Conservation (phyloP, 2,797 vertebrate genomes). For the Chelmon rostratus region DNA sequence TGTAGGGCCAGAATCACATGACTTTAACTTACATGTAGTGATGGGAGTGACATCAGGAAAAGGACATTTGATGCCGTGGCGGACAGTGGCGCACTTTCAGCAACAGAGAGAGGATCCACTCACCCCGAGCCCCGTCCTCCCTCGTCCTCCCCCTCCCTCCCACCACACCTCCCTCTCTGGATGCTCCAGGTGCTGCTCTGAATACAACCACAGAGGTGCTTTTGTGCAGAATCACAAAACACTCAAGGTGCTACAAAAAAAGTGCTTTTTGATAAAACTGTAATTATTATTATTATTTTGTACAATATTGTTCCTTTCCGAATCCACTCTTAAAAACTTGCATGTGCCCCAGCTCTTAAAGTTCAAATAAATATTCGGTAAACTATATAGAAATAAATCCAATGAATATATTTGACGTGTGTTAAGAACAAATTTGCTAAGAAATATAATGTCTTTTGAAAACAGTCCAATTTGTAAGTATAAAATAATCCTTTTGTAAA, state of each 20-base stretch:
- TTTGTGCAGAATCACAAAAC: constrained; percentile 89
- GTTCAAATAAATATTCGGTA: constrained; percentile 77
- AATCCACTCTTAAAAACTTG: constrained; percentile 91
- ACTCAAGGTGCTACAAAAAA: constrained; percentile 91
- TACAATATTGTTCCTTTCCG: constrained; percentile 92
- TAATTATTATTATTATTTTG: constrained; percentile 96
- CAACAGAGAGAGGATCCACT: constrained; percentile 81
- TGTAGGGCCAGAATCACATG: constrained; percentile 90
- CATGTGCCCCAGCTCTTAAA: constrained; percentile 89
- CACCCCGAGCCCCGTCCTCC: constrained; percentile 53
- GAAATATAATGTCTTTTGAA: constrained; percentile 74
- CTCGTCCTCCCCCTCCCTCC: constrained; percentile 35
- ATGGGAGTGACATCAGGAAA: constrained; percentile 85
- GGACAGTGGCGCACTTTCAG: constrained; percentile 86
- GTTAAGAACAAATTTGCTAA: constrained; percentile 61
- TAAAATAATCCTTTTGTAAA: constrained; percentile 91
- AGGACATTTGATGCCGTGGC: constrained; percentile 88
- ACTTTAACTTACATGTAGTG: constrained; percentile 87
- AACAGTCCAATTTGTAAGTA: constrained; percentile 87
- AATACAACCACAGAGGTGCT: constrained; percentile 89
- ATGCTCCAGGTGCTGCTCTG: constrained; percentile 91
- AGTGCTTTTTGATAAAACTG: constrained; percentile 93
- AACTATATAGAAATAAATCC: constrained; percentile 67
- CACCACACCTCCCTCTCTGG: constrained; percentile 80
- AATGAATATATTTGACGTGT: constrained; percentile 74